Evolutionary conservation across 2,888 invertebrate species (phyloP), one percentile per base, ranked within the genome.

Genomic region (Athrips mouffetella): DNA sequence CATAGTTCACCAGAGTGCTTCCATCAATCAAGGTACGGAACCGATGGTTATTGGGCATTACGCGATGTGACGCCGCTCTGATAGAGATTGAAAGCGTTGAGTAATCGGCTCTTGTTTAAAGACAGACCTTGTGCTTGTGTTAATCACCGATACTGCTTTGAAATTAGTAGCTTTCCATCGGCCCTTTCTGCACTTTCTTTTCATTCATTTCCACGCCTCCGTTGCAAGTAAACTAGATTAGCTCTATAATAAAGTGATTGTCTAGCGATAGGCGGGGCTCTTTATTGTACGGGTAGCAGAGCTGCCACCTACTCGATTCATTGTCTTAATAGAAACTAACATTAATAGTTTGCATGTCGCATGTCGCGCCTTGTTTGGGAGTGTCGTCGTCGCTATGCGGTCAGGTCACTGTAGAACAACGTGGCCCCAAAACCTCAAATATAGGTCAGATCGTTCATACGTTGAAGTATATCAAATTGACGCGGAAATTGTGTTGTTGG

Each of bases 1-100:
- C 71, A 80, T 78, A 79, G 74, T 75, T 78, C 76, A 76, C 74
- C 58, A 59, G 55, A 60, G 58, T 65, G 62, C 60, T 58, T 64
- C 57, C 65, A 70, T 75, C 63, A 70, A 74, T 80, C 70, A 67
- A 55, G 53, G 60, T 15, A 18, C 41, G 25, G 41, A 48, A 48
- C 48, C 42, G 40, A n/a, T 48, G 35, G 45, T 50, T 50, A 50
- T 40, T 35, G 50, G 31, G 39, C 47, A 50, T 52, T 55, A 53
- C 47, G 47, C 50, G 48, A 45, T 49, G 40, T 52, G 48, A 53
- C 49, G 44, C 37, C 13, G 30, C 45, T 4, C 7, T 35, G 7
- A 46, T 48, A 42, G 47, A 47, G 49, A 55, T 52, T 45, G 54
- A 54, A 50, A 52, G 48, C 49, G 42, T 50, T 49, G 41, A 39